Conservation (phyloP, 2,888 invertebrate genomes). For the Sesia bembeciformis region DNA sequence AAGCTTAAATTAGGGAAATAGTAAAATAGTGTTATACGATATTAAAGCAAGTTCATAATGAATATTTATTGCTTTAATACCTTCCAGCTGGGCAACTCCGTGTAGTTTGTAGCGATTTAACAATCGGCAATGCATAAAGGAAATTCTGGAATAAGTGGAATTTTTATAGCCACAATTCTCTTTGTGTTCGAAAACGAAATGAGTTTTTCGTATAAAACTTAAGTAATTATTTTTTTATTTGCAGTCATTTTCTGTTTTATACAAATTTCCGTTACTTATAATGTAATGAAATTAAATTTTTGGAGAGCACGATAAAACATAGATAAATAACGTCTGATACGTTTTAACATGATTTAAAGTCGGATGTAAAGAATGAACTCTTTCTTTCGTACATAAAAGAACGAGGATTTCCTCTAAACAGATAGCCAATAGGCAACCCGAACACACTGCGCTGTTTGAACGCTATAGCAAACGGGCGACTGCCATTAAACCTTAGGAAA, state of each 20-base stretch:
- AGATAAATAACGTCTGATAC: too few species aligned
- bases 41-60: constrained; percentile 70
- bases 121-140: constrained; percentile 50
- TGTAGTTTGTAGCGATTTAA: constrained; percentile 34
- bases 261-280: too few species aligned
- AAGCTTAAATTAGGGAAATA: constrained; percentile 61
- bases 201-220: too few species aligned
- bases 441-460: constrained; percentile 25
- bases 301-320: too few species aligned
- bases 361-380: background rate
- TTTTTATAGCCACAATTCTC: constrained; percentile 27
- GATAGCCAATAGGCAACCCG: background rate
- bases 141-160: constrained; percentile 40
- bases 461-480: constrained; percentile 31
- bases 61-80: constrained; percentile 72
- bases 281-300: too few species aligned
- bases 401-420: background rate
- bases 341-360: background rate
- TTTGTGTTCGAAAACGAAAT: constrained; percentile 4
- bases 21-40: constrained; percentile 59
- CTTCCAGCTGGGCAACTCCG: constrained; percentile 44
- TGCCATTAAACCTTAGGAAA: constrained; percentile 36
- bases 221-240: too few species aligned
- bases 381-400: background rate
- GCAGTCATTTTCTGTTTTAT: too few species aligned